A percentile compares a stretch with the other conserved stretches of the same genome.
These are phyloP conservation scores for Diploscapter pachys DNA, from an alignment of 1,140 invertebrate genomes.

Conservation along the genomic window DNA sequence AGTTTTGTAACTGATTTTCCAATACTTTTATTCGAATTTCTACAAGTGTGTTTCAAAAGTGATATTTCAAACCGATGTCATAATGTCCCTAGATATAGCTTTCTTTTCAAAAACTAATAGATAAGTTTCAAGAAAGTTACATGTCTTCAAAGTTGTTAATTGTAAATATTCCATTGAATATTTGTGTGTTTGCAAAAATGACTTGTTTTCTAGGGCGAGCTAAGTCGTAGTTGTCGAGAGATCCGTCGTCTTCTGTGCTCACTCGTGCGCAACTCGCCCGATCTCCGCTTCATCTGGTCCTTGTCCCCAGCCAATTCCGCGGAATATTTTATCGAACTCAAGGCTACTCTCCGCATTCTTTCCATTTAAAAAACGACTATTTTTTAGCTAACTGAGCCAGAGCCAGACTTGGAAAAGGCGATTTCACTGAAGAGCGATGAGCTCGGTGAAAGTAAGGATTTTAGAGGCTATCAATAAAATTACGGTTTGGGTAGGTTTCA, in stretches of 20 bases:
- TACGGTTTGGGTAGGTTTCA: background rate
- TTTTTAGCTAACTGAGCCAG: conserved; percentile 43
- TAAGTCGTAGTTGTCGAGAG: conserved; percentile 48
- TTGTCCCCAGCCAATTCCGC: conserved; percentile 44
- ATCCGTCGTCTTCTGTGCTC: conserved; percentile 47
- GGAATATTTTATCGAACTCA: conserved; percentile 56
- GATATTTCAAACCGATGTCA: too few relatives aligned
- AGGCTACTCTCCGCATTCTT: conserved; percentile 37
- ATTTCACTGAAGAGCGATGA: conserved; percentile 43
- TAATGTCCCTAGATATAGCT: too few relatives aligned
- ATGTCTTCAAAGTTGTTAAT: background rate
- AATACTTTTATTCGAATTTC: too few relatives aligned
- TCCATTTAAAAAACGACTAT: background rate
- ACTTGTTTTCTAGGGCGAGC: conserved; percentile 45
- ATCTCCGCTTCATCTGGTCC: conserved; percentile 47
- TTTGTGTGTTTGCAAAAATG: conserved; percentile 13
- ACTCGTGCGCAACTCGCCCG: conserved; percentile 45
- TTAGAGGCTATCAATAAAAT: too few relatives aligned
- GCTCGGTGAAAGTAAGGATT: background rate
- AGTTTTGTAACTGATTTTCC: too few relatives aligned
- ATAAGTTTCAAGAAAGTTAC: background rate
- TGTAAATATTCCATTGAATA: conserved; percentile 3
- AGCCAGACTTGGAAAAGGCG: conserved; percentile 46
- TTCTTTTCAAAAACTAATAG: background rate
- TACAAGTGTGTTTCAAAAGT: too few relatives aligned